These are phyloP conservation scores for Trachythela sp. DNA, from an alignment of 64 coral and sea anemone genomes.

Conservation along the genomic window DNA sequence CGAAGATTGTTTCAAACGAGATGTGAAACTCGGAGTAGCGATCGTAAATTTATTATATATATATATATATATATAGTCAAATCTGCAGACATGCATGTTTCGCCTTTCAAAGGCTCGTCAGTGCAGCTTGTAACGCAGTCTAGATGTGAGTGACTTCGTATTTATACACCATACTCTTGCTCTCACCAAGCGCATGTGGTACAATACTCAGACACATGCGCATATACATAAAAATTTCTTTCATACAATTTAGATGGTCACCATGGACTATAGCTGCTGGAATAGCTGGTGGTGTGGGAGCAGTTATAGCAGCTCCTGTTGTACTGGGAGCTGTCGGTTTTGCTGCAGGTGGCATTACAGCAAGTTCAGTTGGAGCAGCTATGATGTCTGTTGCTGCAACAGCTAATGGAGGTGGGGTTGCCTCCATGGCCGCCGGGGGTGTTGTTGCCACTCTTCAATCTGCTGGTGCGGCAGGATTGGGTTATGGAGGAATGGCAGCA, in stretches of 20 bases:
- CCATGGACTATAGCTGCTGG: not conserved
- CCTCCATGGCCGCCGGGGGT: slow-evolving; percentile 38
- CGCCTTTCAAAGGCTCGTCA: no score
- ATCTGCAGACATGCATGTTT: no score
- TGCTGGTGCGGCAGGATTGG: slow-evolving; percentile 55
- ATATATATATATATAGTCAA: no score
- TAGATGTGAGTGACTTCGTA: no score
- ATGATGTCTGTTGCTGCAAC: slow-evolving; percentile 32
- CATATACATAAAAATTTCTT: not conserved
- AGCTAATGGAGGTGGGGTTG: slow-evolving; percentile 36
- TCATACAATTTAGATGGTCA: not conserved
- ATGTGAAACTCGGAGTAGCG: no score
- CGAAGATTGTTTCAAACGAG: no score
- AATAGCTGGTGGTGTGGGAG: slow-evolving; percentile 24
- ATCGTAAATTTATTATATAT: no score
- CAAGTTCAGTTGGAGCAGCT: slow-evolving; percentile 36
- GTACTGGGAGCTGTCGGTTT: slow-evolving; percentile 26
- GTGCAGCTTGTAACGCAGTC: no score
- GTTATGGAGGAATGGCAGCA: no score
- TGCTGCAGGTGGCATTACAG: slow-evolving; percentile 46
- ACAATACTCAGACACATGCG: no score
- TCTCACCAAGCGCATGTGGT: no score
- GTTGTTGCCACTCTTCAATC: slow-evolving; percentile 27
- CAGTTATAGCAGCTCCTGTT: slow-evolving; percentile 11
- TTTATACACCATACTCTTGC: no score